Evolutionary conservation across 2,797 vertebrate species (phyloP), one percentile per base, ranked within the genome.

Genomic region (Eulemur rubriventer): DNA sequence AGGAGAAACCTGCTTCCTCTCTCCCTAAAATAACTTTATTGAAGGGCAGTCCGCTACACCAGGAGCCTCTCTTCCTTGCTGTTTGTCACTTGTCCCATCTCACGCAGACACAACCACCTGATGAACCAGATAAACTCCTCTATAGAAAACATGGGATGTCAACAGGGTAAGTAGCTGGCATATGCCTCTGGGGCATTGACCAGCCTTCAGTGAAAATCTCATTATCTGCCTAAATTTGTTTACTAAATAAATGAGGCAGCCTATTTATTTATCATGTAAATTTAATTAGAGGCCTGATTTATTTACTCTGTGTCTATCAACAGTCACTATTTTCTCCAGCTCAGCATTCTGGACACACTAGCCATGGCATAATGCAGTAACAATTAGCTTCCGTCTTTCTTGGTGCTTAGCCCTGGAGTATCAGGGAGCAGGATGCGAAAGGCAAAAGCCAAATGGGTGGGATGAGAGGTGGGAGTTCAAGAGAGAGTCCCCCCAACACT

Each of bases 201-300:
- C 33, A 0, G 90, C 95, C 95, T 98, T 87, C 89, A 98, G 97
- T 67, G 70, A 96, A 98, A 98, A 97, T 97, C 95, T 98, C 97
- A 98, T 98, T 98, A 98, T 97, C 95, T 96, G 96, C 93, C 96
- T 95, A 94, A 98, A 98, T 98, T 98, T 95, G 94, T 97, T 97
- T 98, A 98, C 96, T 97, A 96, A 98, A 97, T 98, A 98, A 98
- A 98, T 97, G 75, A 98, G 98, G 98, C 98, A 97, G 98, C 95
- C 98, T 98, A 98, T 98, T 98, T 98, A 98, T 98, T 98, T 98
- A 81, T 97, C 94, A 93, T 97, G 94, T 96, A 97, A 98, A 98
- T 98, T 96, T 98, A 97, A 98, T 98, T 98, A 98, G 86, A 96
- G 73, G 48, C 92, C 96, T 98, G 97, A 97, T 90, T 98, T 97